Evolutionary conservation across 2,888 invertebrate genomes (phyloP), one percentile per base, ranked within the genome.

Genomic region (Latheticus oryzae): DNA sequence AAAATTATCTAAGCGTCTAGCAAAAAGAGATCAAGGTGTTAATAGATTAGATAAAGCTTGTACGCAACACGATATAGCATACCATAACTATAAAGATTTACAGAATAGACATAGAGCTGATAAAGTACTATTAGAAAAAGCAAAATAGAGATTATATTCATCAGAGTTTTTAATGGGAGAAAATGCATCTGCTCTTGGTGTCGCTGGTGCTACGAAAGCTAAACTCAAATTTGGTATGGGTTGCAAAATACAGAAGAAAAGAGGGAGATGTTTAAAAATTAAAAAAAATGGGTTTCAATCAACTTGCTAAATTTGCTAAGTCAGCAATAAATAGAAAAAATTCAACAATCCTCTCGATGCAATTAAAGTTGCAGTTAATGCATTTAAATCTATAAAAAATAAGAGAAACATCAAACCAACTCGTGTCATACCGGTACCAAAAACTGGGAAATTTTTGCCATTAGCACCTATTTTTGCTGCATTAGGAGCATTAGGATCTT

Each of bases 1-100:
- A 3, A 69, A 68, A 42, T 35, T 74, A 28, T 15, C 60, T 8
- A 50, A 70, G 52, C 35, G 74, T 15, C 43, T 75, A 11, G 57
- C 43, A 12, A 55, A 76, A 17, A 73, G 73, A 11, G 76, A 78
- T 62, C 48, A 13, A 26, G 76, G 76, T 4, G 61, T 71, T 4
- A 73, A 74, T 61, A 40, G 48, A 4, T 57, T 76, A 23, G 75
- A 76, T 60, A 60, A 58, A 26, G 73, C 72, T 8, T 74, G 73
- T 60, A 71, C 67, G 47, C 47, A 68, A 13, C 75, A 75, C 61
- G 74, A 76, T 62, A 74, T 75, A 23, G 68, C 71, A 1, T 75
- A 75, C 54, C 51, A 54, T 3, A 35, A 60, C 28, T 9, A 37
- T 12, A 56, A 30, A 12, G 48, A 62, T 53, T 42, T 71, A 30